These are phyloP conservation scores for Paramisgurnus dabryanus DNA, from an alignment of 2,113 vertebrate genomes.

Conservation along the genomic window DNA sequence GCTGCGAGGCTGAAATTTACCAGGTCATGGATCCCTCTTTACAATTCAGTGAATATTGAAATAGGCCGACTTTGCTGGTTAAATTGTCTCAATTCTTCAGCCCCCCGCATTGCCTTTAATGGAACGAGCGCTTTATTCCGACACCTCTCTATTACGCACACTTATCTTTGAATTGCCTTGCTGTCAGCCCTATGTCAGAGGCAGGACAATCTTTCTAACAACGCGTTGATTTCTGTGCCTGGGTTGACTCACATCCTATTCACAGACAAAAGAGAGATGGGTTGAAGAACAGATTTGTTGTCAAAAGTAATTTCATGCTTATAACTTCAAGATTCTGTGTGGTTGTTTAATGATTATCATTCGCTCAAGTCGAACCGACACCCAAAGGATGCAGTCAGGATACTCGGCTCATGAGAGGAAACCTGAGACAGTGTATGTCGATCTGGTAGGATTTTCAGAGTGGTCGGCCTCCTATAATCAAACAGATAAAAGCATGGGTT, in stretches of 20 bases:
- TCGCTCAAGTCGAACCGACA: conserved; percentile 32
- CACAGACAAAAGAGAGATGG: conserved; percentile 22
- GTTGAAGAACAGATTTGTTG: conserved; percentile 38
- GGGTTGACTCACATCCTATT: background rate
- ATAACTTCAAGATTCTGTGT: conserved; percentile 39
- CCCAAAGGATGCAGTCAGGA: conserved; percentile 34
- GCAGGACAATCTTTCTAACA: conserved; percentile 24
- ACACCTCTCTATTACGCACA: conserved; percentile 34
- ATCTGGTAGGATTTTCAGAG: background rate
- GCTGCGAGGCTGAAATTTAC: conserved; percentile 16
- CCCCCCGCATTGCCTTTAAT: conserved; percentile 11
- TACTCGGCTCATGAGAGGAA: conserved; percentile 28
- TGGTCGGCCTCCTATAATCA: background rate
- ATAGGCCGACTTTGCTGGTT: conserved; percentile 13
- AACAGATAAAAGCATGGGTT: too few relatives aligned
- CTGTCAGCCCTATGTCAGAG: conserved; percentile 19
- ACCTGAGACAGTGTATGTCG: conserved; percentile 12
- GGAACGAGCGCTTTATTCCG: conserved; percentile 6
- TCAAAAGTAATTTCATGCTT: conserved; percentile 52
- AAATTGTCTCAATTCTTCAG: conserved; percentile 29
- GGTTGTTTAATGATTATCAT: conserved; percentile 24
- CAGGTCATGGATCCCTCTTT: conserved; percentile 12
- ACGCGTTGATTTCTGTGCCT: conserved; percentile 26
- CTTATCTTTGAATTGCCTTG: conserved; percentile 38
- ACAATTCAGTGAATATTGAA: conserved; percentile 33